Evolutionary conservation across 2,113 vertebrate genomes (phyloP).

Genomic region (Alethe castanea): DNA sequence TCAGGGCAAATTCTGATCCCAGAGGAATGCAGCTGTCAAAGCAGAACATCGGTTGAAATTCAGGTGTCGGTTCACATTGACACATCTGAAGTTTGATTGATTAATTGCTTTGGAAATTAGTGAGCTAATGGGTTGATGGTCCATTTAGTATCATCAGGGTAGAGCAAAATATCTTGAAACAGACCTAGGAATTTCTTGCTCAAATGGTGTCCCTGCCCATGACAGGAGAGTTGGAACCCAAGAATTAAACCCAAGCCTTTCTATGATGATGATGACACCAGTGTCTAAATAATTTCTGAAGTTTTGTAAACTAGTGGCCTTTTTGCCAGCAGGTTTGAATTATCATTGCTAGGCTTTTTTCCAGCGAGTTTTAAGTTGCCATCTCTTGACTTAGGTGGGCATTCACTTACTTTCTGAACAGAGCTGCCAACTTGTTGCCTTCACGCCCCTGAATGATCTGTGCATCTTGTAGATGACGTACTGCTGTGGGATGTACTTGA

Average conservation of each 20-base stretch:
- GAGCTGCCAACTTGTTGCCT: neutral
- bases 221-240: neutral
- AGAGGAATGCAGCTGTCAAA: slow-evolving; percentile 7
- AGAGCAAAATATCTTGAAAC: neutral
- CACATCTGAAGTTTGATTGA: neutral
- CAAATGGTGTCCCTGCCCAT: neutral
- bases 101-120: slow-evolving; percentile 23
- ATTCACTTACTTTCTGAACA: neutral
- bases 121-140: neutral
- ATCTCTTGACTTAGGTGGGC: neutral
- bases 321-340: neutral
- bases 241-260: neutral
- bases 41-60: neutral
- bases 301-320: neutral
- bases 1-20: neutral
- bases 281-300: neutral
- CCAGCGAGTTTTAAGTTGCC: neutral
- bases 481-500: neutral
- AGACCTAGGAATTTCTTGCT: neutral
- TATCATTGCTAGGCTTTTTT: neutral
- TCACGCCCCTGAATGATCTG: neutral
- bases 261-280: neutral
- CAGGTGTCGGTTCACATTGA: neutral
- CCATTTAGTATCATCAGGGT: neutral
- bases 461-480: neutral